Evolutionary conservation across 2,888 invertebrate genomes (phyloP).

Genomic region (Perdita meconis): DNA sequence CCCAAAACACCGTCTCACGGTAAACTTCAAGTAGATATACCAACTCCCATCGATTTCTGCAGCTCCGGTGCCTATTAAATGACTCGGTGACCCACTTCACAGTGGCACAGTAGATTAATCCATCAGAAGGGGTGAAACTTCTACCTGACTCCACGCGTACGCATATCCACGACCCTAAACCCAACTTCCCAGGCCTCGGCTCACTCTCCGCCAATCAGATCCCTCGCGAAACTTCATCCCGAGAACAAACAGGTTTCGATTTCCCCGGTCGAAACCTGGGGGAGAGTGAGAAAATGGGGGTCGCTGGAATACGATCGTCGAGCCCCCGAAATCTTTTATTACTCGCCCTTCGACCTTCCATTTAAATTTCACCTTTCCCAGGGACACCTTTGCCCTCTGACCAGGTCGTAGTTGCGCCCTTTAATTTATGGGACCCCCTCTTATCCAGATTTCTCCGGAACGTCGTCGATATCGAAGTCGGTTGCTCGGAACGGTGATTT

Average conservation of each 20-base stretch:
- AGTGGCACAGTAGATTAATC: too few relatives aligned
- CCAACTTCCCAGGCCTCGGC: too few relatives aligned
- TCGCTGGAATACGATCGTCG: constrained; percentile 4
- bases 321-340: neutral
- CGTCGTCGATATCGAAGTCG: neutral
- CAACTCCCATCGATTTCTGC: too few relatives aligned
- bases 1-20: too few relatives aligned
- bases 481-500: neutral
- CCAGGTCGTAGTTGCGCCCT: neutral
- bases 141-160: too few relatives aligned
- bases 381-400: neutral
- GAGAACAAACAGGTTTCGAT: constrained; percentile 1
- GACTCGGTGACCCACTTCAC: too few relatives aligned
- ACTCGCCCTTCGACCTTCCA: neutral
- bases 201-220: too few relatives aligned
- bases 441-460: neutral
- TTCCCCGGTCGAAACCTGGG: neutral
- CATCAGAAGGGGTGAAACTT: too few relatives aligned
- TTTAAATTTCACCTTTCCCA: constrained; percentile 18
- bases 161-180: too few relatives aligned
- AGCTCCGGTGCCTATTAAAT: too few relatives aligned
- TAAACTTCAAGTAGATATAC: too few relatives aligned
- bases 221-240: neutral
- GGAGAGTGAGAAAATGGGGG: constrained; percentile 1
- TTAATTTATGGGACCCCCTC: constrained; percentile 12